Evolutionary conservation across 2,888 invertebrate genomes (phyloP).

Genomic region (Bugula neritina): DNA sequence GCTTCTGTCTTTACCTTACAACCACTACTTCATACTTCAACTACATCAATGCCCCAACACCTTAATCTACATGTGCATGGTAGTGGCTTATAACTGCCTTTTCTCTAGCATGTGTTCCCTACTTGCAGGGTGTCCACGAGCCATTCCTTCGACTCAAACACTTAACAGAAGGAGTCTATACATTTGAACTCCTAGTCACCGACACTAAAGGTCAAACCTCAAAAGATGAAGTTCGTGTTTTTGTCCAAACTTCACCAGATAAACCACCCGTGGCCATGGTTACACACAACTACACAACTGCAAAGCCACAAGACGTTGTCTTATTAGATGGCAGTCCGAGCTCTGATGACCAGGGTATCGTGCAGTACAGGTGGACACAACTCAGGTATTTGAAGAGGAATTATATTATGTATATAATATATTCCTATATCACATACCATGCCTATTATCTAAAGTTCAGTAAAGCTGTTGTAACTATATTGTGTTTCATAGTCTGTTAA

Average conservation of each 20-base stretch:
- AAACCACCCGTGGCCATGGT: constrained; percentile 57
- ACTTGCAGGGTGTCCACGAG: constrained; percentile 82
- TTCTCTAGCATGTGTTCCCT: too few relatives aligned
- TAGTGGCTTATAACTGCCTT: too few relatives aligned
- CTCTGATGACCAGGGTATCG: constrained; percentile 74
- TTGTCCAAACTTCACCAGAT: constrained; percentile 69
- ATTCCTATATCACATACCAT: background rate
- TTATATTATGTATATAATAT: background rate
- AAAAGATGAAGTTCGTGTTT: constrained; percentile 80
- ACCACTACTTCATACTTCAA: too few relatives aligned
- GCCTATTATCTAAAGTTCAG: background rate
- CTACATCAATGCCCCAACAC: too few relatives aligned
- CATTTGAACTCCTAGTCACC: constrained; percentile 84
- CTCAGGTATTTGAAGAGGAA: constrained; percentile 60
- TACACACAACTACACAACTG: constrained; percentile 63
- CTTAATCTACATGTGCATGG: too few relatives aligned
- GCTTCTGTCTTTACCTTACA: too few relatives aligned
- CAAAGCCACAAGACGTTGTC: constrained; percentile 75
- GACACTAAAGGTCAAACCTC: constrained; percentile 84
- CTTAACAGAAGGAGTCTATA: constrained; percentile 87
- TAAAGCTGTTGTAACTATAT: background rate
- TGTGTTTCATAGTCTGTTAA: background rate
- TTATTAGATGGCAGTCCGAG: constrained; percentile 71
- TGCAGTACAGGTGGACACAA: constrained; percentile 77
- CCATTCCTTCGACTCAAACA: constrained; percentile 81